Base-by-base conservation (phyloP, 1,140 invertebrate genomes). In the Bicyclus anynana region DNA sequence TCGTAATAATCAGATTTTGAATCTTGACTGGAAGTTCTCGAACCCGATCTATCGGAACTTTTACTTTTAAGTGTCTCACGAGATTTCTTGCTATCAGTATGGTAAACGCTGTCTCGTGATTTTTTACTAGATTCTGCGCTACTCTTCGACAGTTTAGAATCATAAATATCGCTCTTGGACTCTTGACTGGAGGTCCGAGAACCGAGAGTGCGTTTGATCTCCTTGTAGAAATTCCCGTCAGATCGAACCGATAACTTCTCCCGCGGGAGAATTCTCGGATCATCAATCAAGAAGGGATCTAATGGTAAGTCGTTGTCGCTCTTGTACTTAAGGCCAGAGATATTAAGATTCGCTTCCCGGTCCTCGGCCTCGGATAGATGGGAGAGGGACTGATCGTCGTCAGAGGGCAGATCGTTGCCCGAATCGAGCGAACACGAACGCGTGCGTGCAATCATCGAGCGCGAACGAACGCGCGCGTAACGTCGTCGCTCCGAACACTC, bases 341-440 rank as follows among this genome's bases (percentile, higher is more conserved):
- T 70, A 73, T 89, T 59, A 42, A 75, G 56, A 46, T 79, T 69
- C 2, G 58, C 58, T 12, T 83, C 73, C 46, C 69, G 72, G 44
- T 83, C 81, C 48, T 82, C 83, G 38, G 77, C 69, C 65, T 87
- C 89, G 18, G 90, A 90, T 53, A 88, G 60, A 56, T 92, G 91
- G 3, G 89, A 91, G 29, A 88, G 77, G 1, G 89, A 90, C 2
- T 85, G 90, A 47, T 93, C 92, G 63, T 92, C 93, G 67, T 94
- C 93, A 21, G 91, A 92, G 1, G 91, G 91, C 64, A 93, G 80
- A 61, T 93, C 93, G 70, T 93, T 93, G 48, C 92, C 92, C 2
- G 93, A 94, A 76, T 93, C 93, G 20, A 93, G 79, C 44, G 92
- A 93, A 70, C 92, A 93, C 18, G 92, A 93, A 62, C 92, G 90